Evolutionary conservation across 2,113 vertebrate genomes (phyloP).

Genomic region (Platysteira castanea): DNA sequence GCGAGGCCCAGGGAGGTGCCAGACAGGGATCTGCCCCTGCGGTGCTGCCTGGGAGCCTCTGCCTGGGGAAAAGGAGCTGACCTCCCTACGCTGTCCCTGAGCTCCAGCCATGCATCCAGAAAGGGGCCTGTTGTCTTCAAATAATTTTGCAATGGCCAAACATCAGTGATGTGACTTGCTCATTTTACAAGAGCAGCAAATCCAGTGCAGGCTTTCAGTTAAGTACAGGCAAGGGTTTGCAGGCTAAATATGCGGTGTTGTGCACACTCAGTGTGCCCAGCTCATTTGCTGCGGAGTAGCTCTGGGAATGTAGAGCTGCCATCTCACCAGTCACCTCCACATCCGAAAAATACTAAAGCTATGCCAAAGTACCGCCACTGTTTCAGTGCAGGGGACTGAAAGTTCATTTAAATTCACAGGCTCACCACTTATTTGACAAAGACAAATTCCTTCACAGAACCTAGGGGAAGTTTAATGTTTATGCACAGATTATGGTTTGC

Average conservation of each 20-base stretch:
- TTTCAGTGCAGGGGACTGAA: neutral
- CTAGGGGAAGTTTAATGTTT: neutral
- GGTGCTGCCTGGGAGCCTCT: neutral
- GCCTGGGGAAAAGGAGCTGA: no score
- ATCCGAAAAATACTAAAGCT: neutral
- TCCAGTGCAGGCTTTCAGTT: fast-evolving
- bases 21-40: fast-evolving
- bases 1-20: neutral
- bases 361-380: fast-evolving
- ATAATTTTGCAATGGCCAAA: neutral
- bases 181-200: neutral
- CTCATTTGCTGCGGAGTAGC: neutral
- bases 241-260: fast-evolving
- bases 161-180: fast-evolving
- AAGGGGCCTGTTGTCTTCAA: neutral
- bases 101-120: neutral
- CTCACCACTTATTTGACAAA: neutral
- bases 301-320: neutral
- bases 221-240: neutral
- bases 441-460: conserved; percentile 12
- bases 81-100: neutral
- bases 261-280: neutral
- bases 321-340: neutral
- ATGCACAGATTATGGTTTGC: conserved; percentile 1
- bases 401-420: neutral